Evolutionary conservation across 2,113 vertebrate species (phyloP), one percentile per base, ranked within the genome.

Genomic region (Procavia capensis): DNA sequence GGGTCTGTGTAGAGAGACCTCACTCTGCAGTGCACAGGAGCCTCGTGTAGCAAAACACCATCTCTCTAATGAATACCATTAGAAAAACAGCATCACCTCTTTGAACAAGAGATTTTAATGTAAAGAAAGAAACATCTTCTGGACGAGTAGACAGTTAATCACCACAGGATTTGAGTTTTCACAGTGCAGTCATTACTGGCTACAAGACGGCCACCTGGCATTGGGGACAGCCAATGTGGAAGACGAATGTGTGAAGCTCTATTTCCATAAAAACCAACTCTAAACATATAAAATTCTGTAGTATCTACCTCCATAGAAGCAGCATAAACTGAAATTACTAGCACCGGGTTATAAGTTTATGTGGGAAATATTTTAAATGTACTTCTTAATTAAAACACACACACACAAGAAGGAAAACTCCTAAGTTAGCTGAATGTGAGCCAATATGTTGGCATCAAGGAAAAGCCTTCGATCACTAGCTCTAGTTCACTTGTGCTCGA

Each of bases 361-460:
- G 47, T 61, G 82, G 93, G 78, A 94, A 72, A 78, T 92, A 96
- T 85, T 98, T 97, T 95, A 97, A 97, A 84, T 61, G 61, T 89
- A 96, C 94, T 95, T 98, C 95, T 96, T 98, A 97, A 98, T 97
- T 97, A 98, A 97, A 98, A 97, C 85, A 82, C 88, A 97, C 96
- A 97, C 98, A 97, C 97, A 96, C n/a, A 96, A 97, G 97, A 94
- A 68, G 81, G 54, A 88, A 39, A 20, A 59, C 88, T 59, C 94
- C 95, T 96, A 76, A 91, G 88, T 97, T 70, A 95, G 91, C 31
- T 27, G 57, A 39, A 43, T 4, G 72, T 27, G 54, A 90, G 24
- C 2, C 57, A 13, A 50, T 2, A 34, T 3, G 36, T 57, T 81
- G 84, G 68, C 11, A 59, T 24, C 24, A 95, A 34, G 57, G 92